phyloP scores from a whole-genome alignment of 2,888 invertebrate species.

The Barypeithes pellucidus region DNA sequence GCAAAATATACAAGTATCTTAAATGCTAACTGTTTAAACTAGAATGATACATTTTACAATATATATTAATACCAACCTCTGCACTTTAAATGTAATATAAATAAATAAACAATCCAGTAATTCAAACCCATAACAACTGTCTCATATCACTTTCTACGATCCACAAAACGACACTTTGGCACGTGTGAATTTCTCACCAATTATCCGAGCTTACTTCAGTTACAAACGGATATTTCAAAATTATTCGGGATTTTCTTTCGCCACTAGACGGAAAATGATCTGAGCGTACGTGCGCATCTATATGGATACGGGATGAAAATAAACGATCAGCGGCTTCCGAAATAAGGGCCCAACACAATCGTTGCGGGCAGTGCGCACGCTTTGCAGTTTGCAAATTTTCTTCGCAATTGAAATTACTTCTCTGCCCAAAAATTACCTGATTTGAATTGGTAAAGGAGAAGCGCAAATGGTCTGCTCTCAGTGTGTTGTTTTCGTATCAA shows the following conservation, averaged over 20 bases:
- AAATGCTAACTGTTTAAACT: too few species aligned
- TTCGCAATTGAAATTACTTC: constrained; percentile 48
- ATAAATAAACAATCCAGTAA: constrained; percentile 30
- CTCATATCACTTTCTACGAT: constrained; percentile 36
- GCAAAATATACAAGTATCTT: too few species aligned
- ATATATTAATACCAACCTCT: constrained; percentile 35
- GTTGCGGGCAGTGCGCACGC: constrained; percentile 43
- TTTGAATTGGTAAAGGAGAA: constrained; percentile 47
- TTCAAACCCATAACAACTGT: constrained; percentile 40
- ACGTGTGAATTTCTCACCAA: constrained; percentile 38
- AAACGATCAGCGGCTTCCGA: constrained; percentile 37
- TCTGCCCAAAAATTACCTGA: constrained; percentile 50
- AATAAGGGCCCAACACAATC: constrained; percentile 33
- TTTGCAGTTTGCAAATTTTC: constrained; percentile 45
- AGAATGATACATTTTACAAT: too few species aligned
- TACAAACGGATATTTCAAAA: constrained; percentile 29
- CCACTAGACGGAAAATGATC: constrained; percentile 36
- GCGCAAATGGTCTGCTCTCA: constrained; percentile 27
- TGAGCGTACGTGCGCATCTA: constrained; percentile 44
- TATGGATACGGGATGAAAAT: constrained; percentile 44
- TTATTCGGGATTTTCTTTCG: constrained; percentile 36
- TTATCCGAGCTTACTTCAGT: constrained; percentile 31
- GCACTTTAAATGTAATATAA: constrained; percentile 23
- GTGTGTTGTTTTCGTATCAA: constrained; percentile 44
- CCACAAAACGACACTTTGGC: constrained; percentile 35